Conservation (phyloP, 1,140 invertebrate species). For the Ostrea denselamellosa region DNA sequence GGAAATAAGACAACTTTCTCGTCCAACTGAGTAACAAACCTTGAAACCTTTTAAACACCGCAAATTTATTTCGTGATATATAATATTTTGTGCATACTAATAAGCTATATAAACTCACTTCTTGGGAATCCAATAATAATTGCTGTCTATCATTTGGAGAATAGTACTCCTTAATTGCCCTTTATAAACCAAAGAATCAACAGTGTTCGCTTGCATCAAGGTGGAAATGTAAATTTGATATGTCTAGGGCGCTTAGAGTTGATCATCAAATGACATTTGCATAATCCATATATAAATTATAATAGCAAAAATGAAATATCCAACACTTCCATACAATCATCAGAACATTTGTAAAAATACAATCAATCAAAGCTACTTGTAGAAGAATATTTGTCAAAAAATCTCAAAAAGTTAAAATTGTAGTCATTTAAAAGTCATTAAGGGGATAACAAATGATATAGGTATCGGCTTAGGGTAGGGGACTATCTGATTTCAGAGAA, state of each 20-base stretch:
- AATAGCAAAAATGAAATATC: not conserved
- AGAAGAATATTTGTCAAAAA: conserved; percentile 7
- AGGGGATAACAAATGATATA: not conserved
- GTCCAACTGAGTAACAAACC: not conserved
- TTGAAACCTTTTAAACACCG: not conserved
- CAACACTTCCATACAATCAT: not conserved
- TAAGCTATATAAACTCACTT: not conserved
- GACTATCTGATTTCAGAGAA: not conserved
- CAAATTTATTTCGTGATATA: conserved; percentile 1
- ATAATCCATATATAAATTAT: conserved; percentile 28
- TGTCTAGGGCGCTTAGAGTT: not conserved
- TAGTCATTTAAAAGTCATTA: conserved; percentile 37
- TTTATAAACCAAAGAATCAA: not conserved
- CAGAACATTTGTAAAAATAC: not conserved
- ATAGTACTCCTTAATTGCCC: not conserved
- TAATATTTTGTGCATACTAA: conserved; percentile 4
- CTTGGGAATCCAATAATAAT: not conserved
- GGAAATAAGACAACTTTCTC: not conserved
- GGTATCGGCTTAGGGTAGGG: conserved; percentile 21
- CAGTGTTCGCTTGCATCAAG: conserved; percentile 1
- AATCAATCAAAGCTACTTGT: conserved; percentile 30
- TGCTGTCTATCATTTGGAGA: conserved; percentile 5
- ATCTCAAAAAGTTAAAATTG: conserved; percentile 3
- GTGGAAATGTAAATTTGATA: conserved; percentile 5
- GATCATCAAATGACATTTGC: not conserved